Percentiles rank a stretch among this genome's conserved stretches.
Conservation (phyloP, 2,113 vertebrate species). For the Nothoprocta perdicaria region DNA sequence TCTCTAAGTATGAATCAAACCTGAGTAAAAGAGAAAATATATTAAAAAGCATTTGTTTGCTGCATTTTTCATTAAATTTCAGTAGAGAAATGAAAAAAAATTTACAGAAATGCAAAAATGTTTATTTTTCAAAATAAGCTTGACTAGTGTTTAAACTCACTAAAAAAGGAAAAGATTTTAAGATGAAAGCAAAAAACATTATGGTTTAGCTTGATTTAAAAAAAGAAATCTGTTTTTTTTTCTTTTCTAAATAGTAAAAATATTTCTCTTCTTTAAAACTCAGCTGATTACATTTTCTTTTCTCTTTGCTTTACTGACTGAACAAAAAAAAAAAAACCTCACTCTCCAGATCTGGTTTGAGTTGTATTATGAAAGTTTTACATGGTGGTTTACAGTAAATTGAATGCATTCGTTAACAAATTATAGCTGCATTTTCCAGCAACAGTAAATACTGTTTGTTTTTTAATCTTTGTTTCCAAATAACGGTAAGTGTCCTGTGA, state of each 20-base stretch:
- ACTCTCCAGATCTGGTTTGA: background rate
- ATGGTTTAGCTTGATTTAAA: background rate
- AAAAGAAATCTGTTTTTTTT: rapidly evolving
- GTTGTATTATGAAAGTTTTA: background rate
- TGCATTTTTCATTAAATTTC: background rate
- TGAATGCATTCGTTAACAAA: constrained; percentile 3
- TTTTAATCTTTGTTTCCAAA: constrained; percentile 25
- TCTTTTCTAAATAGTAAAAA: background rate
- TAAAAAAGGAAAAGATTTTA: background rate
- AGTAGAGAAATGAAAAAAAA: too few species aligned
- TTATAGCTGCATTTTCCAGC: constrained; percentile 28
- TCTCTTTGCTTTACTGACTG: background rate
- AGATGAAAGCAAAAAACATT: background rate
- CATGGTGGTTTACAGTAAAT: background rate
- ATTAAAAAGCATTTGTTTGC: background rate
- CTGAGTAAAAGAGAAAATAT: background rate
- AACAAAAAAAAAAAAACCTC: background rate
- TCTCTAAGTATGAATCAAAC: background rate
- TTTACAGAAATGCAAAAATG: background rate
- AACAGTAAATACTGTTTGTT: background rate
- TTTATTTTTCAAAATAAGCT: background rate
- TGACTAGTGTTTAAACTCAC: background rate
- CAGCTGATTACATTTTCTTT: background rate
- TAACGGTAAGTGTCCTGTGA: background rate
- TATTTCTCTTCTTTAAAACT: background rate